A percentile compares a stretch with the other conserved stretches of the same genome.
Conservation (phyloP, 2,113 vertebrate genomes). For the Solea solea region DNA sequence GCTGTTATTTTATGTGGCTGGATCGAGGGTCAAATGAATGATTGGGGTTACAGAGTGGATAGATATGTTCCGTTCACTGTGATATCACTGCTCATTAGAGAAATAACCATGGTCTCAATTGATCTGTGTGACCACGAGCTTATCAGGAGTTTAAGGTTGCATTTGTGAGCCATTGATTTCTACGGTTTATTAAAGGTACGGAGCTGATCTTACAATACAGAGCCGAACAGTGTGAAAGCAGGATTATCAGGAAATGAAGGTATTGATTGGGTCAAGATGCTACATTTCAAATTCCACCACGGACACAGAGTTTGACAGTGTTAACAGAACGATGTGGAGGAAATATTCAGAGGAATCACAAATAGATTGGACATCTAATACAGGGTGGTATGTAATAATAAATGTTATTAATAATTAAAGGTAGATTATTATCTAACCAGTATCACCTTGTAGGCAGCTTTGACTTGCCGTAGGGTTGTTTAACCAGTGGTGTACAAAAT, state of each 20-base stretch:
- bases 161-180: conserved; percentile 78
- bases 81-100: conserved; percentile 72
- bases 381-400: not conserved
- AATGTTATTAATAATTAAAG: too few relatives aligned
- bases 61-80: conserved; percentile 53
- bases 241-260: conserved; percentile 70
- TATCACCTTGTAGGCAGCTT: too few relatives aligned
- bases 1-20: conserved; percentile 7
- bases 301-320: conserved; percentile 39
- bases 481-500: too few relatives aligned
- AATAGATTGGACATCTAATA: not conserved
- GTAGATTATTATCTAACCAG: too few relatives aligned
- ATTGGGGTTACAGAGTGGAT: conserved; percentile 52
- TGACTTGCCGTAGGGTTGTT: too few relatives aligned
- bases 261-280: conserved; percentile 68
- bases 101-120: conserved; percentile 61
- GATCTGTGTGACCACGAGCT: conserved; percentile 61
- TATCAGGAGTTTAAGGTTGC: conserved; percentile 59
- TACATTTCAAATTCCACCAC: conserved; percentile 64
- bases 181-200: conserved; percentile 76
- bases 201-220: conserved; percentile 66
- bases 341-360: conserved; percentile 40
- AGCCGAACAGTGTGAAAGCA: conserved; percentile 59
- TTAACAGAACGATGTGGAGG: conserved; percentile 28
- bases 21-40: conserved; percentile 43